These are phyloP conservation scores for Helleia helle DNA, from an alignment of 2,888 invertebrate genomes.

Conservation along the genomic window DNA sequence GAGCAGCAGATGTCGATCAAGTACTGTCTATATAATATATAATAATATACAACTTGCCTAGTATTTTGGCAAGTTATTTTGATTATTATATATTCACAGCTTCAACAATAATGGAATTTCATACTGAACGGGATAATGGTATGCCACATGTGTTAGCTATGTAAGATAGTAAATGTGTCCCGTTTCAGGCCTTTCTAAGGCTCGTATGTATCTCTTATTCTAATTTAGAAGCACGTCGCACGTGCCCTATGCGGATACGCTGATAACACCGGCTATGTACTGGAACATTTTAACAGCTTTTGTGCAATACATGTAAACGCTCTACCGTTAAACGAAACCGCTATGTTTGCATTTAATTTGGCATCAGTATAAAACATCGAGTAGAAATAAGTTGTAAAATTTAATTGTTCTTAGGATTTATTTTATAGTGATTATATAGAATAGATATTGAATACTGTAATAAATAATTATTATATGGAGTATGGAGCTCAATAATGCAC, in stretches of 20 bases:
- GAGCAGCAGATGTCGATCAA: no score
- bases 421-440: neutral
- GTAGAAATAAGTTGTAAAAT: neutral
- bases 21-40: no score
- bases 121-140: no score
- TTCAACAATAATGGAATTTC: no score
- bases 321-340: slow-evolving; percentile 16
- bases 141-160: no score
- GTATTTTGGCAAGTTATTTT: no score
- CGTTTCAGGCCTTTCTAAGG: slow-evolving; percentile 20
- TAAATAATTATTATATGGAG: no score
- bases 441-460: no score
- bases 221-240: slow-evolving; percentile 22
- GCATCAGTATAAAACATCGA: slow-evolving; percentile 1
- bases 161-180: slow-evolving; percentile 17
- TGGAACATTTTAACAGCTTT: slow-evolving; percentile 21
- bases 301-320: slow-evolving; percentile 21
- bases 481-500: no score
- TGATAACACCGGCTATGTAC: slow-evolving; percentile 22
- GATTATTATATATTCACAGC: no score
- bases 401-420: neutral
- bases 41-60: no score
- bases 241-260: slow-evolving; percentile 21
- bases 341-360: slow-evolving; percentile 12
- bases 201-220: slow-evolving; percentile 21